Evolutionary conservation across 2,888 invertebrate species (phyloP).

Genomic region (Mythimna vitellina): DNA sequence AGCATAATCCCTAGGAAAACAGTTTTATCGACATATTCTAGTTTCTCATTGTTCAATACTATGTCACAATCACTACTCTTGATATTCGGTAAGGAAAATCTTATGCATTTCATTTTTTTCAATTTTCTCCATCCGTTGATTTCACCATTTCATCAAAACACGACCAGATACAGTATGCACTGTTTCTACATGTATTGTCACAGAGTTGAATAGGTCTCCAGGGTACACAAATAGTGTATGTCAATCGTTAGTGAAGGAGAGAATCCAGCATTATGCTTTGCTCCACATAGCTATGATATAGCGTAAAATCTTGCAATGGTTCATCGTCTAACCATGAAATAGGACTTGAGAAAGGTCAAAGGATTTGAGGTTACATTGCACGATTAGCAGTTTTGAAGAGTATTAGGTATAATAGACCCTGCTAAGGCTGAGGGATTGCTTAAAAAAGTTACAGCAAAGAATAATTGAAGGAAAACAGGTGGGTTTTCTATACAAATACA

Average conservation of each 20-base stretch:
- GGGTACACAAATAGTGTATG: constrained; percentile 1
- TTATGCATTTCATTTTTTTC: too few species aligned
- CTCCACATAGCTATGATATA: neutral
- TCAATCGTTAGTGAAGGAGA: constrained; percentile 25
- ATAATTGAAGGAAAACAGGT: too few species aligned
- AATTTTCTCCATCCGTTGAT: neutral
- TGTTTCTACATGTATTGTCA: constrained; percentile 21
- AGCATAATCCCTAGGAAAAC: too few species aligned
- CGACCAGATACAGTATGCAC: neutral
- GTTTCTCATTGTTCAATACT: too few species aligned
- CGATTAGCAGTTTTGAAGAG: neutral
- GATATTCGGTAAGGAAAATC: too few species aligned
- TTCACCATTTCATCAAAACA: neutral
- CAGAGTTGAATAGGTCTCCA: constrained; percentile 16
- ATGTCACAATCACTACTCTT: too few species aligned
- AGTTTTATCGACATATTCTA: too few species aligned
- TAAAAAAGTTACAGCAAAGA: too few species aligned
- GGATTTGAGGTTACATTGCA: neutral
- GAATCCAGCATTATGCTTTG: neutral
- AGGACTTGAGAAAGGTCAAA: neutral
- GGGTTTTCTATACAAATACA: too few species aligned
- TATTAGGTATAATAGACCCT: too few species aligned
- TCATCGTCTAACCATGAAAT: neutral
- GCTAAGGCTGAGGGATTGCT: too few species aligned
- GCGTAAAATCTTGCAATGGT: neutral